phyloP scores from a whole-genome alignment of 2,113 vertebrate species.

The Nicator chloris region DNA sequence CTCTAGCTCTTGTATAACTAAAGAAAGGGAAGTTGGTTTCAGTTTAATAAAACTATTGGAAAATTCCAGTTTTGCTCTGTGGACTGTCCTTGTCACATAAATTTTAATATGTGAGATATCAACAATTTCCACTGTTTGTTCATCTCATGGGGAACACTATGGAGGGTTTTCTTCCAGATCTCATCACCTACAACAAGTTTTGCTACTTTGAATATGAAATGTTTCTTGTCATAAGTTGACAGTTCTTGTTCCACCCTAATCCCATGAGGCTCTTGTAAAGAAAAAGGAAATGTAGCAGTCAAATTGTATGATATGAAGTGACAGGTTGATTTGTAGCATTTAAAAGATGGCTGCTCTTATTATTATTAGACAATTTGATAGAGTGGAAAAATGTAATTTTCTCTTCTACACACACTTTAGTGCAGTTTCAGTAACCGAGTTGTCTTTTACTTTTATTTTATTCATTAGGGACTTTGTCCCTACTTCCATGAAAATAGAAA shows the following conservation, averaged over 20 bases:
- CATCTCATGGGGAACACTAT: not conserved
- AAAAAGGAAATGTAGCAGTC: slow-evolving; percentile 9
- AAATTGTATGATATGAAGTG: slow-evolving; percentile 27
- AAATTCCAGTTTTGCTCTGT: not conserved
- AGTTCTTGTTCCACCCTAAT: slow-evolving; percentile 26
- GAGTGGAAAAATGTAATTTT: slow-evolving; percentile 23
- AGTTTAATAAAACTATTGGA: not conserved
- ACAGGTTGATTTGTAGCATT: slow-evolving; percentile 40
- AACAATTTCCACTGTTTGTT: not conserved
- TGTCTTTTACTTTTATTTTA: not conserved
- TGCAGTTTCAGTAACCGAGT: not conserved
- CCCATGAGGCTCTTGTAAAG: not conserved
- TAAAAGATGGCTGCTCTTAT: slow-evolving; percentile 9
- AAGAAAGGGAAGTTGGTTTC: not conserved
- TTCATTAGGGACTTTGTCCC: not conserved
- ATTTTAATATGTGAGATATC: not conserved
- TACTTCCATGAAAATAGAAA: not conserved
- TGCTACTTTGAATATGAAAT: not conserved
- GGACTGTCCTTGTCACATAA: not conserved
- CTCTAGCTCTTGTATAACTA: not conserved
- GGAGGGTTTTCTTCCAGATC: not conserved
- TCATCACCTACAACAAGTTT: not conserved
- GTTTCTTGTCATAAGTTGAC: slow-evolving; percentile 42
- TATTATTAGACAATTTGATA: slow-evolving; percentile 40
- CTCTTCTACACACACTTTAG: not conserved